phyloP scores from a whole-genome alignment of 2,797 vertebrate species.

The Tenualosa thibaudeaui region DNA sequence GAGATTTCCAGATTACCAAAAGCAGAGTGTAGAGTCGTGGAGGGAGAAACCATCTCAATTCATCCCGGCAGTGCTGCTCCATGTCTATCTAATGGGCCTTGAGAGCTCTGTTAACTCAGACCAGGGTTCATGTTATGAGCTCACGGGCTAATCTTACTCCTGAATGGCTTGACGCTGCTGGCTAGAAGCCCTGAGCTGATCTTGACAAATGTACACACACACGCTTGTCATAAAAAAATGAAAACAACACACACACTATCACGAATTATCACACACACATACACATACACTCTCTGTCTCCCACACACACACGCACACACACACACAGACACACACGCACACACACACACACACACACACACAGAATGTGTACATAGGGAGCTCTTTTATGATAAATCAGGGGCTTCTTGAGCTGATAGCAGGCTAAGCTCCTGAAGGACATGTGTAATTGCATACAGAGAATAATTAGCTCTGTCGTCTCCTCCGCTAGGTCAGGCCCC shows the following conservation, averaged over 20 bases:
- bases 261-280: background rate
- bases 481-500: background rate
- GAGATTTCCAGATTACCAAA: constrained; percentile 7
- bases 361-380: background rate
- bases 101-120: constrained; percentile 9
- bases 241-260: constrained; percentile 7
- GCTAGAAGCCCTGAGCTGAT: constrained; percentile 20
- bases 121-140: constrained; percentile 14
- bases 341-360: constrained; percentile 17
- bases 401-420: constrained; percentile 47
- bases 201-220: constrained; percentile 39
- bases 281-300: background rate
- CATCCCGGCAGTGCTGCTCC: background rate
- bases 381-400: constrained; percentile 36
- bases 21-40: background rate
- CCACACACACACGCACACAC: background rate
- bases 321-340: background rate
- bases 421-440: constrained; percentile 45
- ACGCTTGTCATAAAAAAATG: constrained; percentile 52
- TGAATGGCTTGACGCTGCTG: constrained; percentile 26
- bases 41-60: background rate
- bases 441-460: constrained; percentile 27
- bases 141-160: background rate
- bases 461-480: constrained; percentile 7
- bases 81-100: background rate